phyloP scores from a whole-genome alignment of 2,888 invertebrate species.

The Willowsia nigromaculata region DNA sequence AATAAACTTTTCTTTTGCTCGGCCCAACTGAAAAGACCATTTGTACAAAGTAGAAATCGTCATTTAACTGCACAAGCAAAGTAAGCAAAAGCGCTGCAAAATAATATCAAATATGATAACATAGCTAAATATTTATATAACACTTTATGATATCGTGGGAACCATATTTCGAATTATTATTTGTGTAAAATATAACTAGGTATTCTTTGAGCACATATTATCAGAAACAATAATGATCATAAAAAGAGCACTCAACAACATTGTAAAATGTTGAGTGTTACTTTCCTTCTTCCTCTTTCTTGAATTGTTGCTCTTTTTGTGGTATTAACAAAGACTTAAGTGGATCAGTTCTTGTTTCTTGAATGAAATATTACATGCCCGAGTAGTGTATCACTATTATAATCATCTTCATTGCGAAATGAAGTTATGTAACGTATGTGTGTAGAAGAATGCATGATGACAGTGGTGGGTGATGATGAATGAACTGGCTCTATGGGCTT shows the following conservation, averaged over 20 bases:
- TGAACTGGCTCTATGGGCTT: not conserved
- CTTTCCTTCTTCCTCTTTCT: slow-evolving; percentile 10
- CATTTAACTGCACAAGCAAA: too few relatives aligned
- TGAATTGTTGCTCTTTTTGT: not conserved
- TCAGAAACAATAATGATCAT: not conserved
- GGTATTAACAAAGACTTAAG: slow-evolving; percentile 52
- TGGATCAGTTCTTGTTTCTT: slow-evolving; percentile 57
- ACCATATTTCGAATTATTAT: not conserved
- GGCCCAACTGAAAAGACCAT: not conserved
- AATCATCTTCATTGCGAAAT: slow-evolving; percentile 13
- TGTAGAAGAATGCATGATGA: not conserved
- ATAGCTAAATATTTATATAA: too few relatives aligned
- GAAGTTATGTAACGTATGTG: not conserved
- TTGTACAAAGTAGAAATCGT: too few relatives aligned
- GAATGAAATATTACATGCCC: slow-evolving; percentile 57
- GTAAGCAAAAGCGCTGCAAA: too few relatives aligned
- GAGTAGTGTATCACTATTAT: not conserved
- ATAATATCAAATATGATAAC: too few relatives aligned
- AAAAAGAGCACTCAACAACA: slow-evolving; percentile 20
- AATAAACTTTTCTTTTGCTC: not conserved
- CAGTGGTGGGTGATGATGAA: slow-evolving; percentile 63
- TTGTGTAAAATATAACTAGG: slow-evolving; percentile 25
- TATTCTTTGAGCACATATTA: not conserved
- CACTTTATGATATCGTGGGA: slow-evolving; percentile 59
- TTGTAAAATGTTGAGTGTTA: slow-evolving; percentile 6